Evolutionary conservation across 2,113 vertebrate genomes (phyloP), one percentile per base, ranked within the genome.

Genomic region (Sclerurus mexicanus): DNA sequence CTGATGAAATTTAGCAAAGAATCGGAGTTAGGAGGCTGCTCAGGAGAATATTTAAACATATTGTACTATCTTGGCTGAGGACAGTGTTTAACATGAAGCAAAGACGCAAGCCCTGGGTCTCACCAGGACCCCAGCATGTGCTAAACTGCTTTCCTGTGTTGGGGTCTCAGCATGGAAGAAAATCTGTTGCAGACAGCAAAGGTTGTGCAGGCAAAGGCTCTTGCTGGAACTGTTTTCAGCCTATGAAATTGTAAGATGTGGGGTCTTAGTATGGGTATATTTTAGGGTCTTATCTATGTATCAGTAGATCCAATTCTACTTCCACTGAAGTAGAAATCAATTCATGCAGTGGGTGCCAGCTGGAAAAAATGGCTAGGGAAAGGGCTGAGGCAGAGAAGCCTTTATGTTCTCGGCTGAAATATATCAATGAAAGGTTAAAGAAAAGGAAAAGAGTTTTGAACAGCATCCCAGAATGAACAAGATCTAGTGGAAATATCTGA

Each of bases 401-500:
- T 90, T 82, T 90, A n/a, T 52, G 49, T 56, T 64, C 74, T 66
- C 42, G 44, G 19, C 59, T 92, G 91, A 91, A 91, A 67, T 87
- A n/a, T 37, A 87, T 90, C 69, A 92, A 85, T 87, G 60, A 77
- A 87, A 96, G 59, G 37, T 82, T 90, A 89, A 93, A 85, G 18
- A 11, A 6, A 88, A 94, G 42, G n/a, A 74, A 87, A 68, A 81
- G 24, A 37, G 35, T 82, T 82, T 94, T 91, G 90, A 96, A 92
- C 78, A 80, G 56, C 42, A 64, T 95, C 88, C 90, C 93, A 95
- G 90, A 92, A 76, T 1, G 47, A 95, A 89, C 35, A 55, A 83
- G 60, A 95, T 69, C 83, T 93, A 68, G 52, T 85, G 74, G 87
- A 96, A 97, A 96, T 91, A 89, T 85, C 87, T 91, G 62, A 96